Percentiles rank a stretch among this genome's conserved stretches.
These are phyloP conservation scores for Cantharis nigra DNA, from an alignment of 2,888 invertebrate genomes.

Conservation along the genomic window DNA sequence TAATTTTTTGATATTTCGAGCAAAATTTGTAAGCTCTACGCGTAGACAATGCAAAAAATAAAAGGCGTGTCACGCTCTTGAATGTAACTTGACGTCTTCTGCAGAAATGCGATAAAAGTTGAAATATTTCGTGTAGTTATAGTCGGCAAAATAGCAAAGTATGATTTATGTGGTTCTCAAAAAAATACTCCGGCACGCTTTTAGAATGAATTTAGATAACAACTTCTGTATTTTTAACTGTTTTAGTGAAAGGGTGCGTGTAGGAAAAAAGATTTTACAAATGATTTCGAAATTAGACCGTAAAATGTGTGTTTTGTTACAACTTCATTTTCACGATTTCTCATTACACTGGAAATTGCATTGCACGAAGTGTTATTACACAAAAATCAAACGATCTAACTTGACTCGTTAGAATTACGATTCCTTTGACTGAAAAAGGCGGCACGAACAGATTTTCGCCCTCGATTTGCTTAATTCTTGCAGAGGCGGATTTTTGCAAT, in stretches of 20 bases:
- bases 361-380: not conserved
- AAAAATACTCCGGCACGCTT: conserved; percentile 15
- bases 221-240: conserved; percentile 12
- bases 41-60: conserved; percentile 19
- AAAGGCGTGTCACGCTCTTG: conserved; percentile 22
- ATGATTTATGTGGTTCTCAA: conserved; percentile 18
- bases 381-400: not conserved
- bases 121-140: conserved; percentile 29
- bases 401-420: not conserved
- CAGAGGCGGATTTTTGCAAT: too few relatives aligned
- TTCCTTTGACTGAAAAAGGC: not conserved
- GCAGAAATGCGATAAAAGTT: conserved; percentile 30
- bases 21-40: conserved; percentile 12
- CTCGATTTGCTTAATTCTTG: not conserved
- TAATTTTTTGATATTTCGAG: conserved; percentile 5
- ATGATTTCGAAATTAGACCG: not conserved
- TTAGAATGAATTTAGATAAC: conserved; percentile 23
- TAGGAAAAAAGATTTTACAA: not conserved
- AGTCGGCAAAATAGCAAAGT: conserved; percentile 19
- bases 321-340: not conserved
- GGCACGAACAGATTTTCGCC: not conserved
- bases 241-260: not conserved
- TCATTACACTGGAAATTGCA: not conserved
- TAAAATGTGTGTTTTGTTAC: not conserved
- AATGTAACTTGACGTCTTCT: conserved; percentile 27